These are phyloP conservation scores for Karalla daura DNA, from an alignment of 2,797 vertebrate species.

Conservation along the genomic window DNA sequence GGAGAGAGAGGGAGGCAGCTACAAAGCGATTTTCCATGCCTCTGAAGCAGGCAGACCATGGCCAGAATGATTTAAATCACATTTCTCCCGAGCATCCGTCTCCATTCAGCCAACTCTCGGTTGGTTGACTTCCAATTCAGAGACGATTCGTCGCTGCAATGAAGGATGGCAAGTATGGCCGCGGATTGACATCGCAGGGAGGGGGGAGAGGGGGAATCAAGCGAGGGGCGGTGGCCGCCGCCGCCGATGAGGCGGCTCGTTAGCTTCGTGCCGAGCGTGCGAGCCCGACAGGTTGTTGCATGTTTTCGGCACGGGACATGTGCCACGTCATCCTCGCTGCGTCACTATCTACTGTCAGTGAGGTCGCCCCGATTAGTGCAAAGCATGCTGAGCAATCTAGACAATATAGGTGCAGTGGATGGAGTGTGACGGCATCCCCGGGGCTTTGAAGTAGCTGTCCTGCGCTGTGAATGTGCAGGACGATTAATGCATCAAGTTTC, in stretches of 20 bases:
- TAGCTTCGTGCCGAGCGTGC: conserved; percentile 1
- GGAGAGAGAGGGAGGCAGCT: neutral
- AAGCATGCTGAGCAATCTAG: neutral
- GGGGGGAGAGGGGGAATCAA: conserved; percentile 7
- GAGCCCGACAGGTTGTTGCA: conserved; percentile 8
- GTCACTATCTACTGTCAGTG: no score
- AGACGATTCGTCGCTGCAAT: conserved; percentile 55
- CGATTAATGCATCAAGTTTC: conserved; percentile 1
- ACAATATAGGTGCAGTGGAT: neutral
- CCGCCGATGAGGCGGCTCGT: conserved; percentile 27
- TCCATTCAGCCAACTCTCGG: conserved; percentile 32
- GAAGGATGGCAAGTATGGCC: conserved; percentile 36
- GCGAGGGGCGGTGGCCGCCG: conserved; percentile 5
- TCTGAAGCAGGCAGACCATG: conserved; percentile 32
- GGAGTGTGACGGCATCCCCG: neutral
- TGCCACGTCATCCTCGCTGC: neutral
- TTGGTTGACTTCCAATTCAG: conserved; percentile 58
- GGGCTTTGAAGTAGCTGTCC: neutral
- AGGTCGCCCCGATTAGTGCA: no score
- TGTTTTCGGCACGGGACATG: conserved; percentile 17
- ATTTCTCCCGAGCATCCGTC: conserved; percentile 53
- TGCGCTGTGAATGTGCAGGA: neutral
- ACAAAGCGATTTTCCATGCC: conserved; percentile 12
- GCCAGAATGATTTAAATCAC: conserved; percentile 54
- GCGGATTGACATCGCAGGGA: conserved; percentile 30